These are phyloP conservation scores for Dione vanillae DNA, from an alignment of 2,888 invertebrate species.

Conservation along the genomic window DNA sequence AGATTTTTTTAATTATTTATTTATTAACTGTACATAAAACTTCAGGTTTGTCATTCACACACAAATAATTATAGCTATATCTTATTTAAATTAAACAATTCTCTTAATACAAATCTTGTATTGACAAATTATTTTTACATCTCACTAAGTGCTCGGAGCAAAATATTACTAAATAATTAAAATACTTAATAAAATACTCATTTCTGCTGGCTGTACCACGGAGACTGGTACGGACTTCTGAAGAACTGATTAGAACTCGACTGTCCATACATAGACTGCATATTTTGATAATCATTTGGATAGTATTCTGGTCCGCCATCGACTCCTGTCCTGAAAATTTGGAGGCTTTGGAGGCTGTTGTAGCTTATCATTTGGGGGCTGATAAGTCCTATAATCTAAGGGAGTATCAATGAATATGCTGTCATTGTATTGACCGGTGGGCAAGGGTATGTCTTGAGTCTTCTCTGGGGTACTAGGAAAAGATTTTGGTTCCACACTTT, in stretches of 20 bases:
- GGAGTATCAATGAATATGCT: slow-evolving; percentile 69
- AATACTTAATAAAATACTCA: slow-evolving; percentile 47
- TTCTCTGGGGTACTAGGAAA: slow-evolving; percentile 39
- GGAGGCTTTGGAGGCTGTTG: slow-evolving; percentile 42
- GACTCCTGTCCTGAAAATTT: slow-evolving; percentile 48
- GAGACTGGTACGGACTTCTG: slow-evolving; percentile 70
- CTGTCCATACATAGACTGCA: slow-evolving; percentile 58
- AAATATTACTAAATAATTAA: slow-evolving; percentile 32
- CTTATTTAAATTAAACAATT: slow-evolving; percentile 32
- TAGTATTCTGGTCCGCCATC: slow-evolving; percentile 62
- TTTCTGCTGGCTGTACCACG: slow-evolving; percentile 71
- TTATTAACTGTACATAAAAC: slow-evolving; percentile 39
- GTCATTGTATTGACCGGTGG: slow-evolving; percentile 75
- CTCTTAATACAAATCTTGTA: slow-evolving; percentile 37
- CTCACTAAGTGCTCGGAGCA: slow-evolving; percentile 31
- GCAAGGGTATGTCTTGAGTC: slow-evolving; percentile 57
- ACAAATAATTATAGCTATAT: slow-evolving; percentile 32
- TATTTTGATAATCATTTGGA: slow-evolving; percentile 53
- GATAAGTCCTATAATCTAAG: slow-evolving; percentile 63
- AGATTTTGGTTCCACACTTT: slow-evolving; percentile 47
- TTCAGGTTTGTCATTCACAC: slow-evolving; percentile 30
- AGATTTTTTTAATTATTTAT: slow-evolving; percentile 32
- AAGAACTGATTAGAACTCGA: slow-evolving; percentile 63
- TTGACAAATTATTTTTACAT: slow-evolving; percentile 39
- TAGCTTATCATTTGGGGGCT: slow-evolving; percentile 41